Base-by-base conservation (phyloP, 2,113 vertebrate genomes). In the Aphyosemion australe region DNA sequence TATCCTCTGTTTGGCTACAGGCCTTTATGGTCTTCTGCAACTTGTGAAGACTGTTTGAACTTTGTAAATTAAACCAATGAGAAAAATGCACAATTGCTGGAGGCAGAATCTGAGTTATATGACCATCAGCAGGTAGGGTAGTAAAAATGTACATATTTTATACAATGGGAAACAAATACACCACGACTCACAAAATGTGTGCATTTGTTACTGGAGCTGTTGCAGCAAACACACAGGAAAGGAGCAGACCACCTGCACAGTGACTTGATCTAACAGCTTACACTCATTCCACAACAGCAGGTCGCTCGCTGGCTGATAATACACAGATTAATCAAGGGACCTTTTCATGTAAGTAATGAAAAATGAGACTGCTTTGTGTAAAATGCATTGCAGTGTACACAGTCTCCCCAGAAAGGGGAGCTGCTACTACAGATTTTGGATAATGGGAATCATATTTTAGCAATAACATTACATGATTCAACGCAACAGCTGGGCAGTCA, bases 161-260 rank as follows among this genome's bases (percentile, higher is more conserved):
- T 19, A 80, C 58, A 77, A 49, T 39, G 16, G 59, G 16, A 72
- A 79, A n/a, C 69, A 74, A 42, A 84, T 42, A 74, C 32, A 54
- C 47, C 19, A 55, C n/a, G 34, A 70, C 69, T 76, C 63, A 78
- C 79, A 77, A 74, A 61, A 42, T 4, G 65, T 19, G 65, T 78
- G 74, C 50, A 8, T 82, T 87, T 89, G 78, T 65, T 52, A 73
- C 63, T 34, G 64, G 51, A 60, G 67, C 64, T 76, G 74, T 59
- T 57, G 78, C 47, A 84, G 76, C 87, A 89, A 90, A 89, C 79
- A 78, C 72, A 86, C 75, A 46, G 84, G 84, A 88, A 75, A 77
- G 64, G 79, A 83, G 79, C 78, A 71, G 85, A 85, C 77, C 86
- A 86, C 84, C 82, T 89, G 90, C 89, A 91, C 61, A 48, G 89